phyloP scores from a whole-genome alignment of 2,888 invertebrate species.

The Tachina lurida region DNA sequence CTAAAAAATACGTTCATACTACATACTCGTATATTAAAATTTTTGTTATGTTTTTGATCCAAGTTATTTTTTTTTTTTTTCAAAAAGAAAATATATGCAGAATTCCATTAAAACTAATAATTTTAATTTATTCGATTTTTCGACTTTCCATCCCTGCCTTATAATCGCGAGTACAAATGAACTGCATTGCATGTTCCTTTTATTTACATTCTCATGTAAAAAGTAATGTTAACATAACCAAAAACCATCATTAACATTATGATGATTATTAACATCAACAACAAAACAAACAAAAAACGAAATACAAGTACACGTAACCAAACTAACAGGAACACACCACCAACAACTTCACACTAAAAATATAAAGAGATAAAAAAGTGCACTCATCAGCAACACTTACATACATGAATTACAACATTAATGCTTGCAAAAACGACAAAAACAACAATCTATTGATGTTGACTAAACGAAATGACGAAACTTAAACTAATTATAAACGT shows the following conservation, averaged over 20 bases:
- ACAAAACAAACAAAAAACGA: background rate
- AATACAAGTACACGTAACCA: background rate
- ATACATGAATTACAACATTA: conserved; percentile 36
- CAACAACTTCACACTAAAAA: background rate
- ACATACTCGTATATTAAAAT: background rate
- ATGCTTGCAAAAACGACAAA: background rate
- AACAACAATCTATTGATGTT: conserved; percentile 16
- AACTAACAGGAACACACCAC: background rate
- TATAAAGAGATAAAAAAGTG: conserved; percentile 1
- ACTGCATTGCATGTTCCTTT: background rate
- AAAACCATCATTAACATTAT: conserved; percentile 26
- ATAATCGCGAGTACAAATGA: conserved; percentile 3
- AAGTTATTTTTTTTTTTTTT: no score
- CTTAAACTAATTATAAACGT: conserved; percentile 60
- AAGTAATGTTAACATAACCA: conserved; percentile 47
- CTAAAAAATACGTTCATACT: no score
- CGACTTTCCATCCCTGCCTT: background rate
- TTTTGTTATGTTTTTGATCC: background rate
- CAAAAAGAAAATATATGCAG: no score
- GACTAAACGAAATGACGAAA: conserved; percentile 52
- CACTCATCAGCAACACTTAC: conserved; percentile 14
- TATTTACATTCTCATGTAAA: conserved; percentile 46
- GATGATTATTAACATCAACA: conserved; percentile 1
- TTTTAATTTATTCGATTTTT: no score
- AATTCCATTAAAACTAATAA: background rate